Base-by-base conservation (phyloP, 2,113 vertebrate species). In the Oophaga pumilio region DNA sequence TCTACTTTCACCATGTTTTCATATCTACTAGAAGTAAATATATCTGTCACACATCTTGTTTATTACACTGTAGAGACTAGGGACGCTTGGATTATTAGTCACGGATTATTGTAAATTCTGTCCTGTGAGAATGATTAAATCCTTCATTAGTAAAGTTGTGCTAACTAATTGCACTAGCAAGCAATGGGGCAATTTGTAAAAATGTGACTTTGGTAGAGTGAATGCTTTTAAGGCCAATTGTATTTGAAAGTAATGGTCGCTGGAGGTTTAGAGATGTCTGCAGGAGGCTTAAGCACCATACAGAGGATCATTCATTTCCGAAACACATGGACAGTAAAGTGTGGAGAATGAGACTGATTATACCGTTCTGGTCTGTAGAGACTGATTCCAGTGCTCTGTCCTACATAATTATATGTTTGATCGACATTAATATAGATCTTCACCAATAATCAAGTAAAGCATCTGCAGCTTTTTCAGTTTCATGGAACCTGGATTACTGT, bases 101-200 rank as follows among this genome's bases (percentile, higher is more conserved):
- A 86, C 59, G 78, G 78, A 88, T 89, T 91, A 89, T 89, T 80
- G 89, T 90, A 89, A 90, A 89, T 92, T 89, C 68, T 87, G 87
- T 84, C 92, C 82, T 90, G 64, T 90, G 93, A 92, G 91, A 90
- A 91, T 89, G 91, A 85, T 85, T 90, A 95, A 94, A 93, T 85
- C 82, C 90, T 91, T 90, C 89, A 92, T 93, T 94, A 94, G 82
- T 89, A 89, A 93, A 91, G 84, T 92, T 94, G 89, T 93, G 89
- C 80, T 88, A 81, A 81, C 85, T 93, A 93, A 93, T 94, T 93
- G 91, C 92, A 91, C 82, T 91, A 90, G 89, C 90, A 94, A 95
- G 93, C 92, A 94, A 93, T 93, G 91, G 90, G 92, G 92, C 91
- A 90, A 92, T 93, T 91, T 91, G 86, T 90, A 94, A 92, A 93